Conservation (phyloP, 2,113 vertebrate species). For the Jacana jacana region DNA sequence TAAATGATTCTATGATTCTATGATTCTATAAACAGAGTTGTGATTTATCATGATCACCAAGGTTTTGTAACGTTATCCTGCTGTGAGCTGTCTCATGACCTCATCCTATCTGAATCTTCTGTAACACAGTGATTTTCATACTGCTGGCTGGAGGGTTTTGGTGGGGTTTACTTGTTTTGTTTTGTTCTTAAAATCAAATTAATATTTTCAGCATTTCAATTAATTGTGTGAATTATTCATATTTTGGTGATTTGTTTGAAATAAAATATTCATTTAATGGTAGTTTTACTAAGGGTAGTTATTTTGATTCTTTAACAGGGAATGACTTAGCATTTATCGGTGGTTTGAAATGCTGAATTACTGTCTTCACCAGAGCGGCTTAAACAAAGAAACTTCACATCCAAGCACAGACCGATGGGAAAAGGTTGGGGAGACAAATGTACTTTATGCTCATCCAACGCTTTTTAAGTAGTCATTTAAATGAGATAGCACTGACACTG, state of each 20-base stretch:
- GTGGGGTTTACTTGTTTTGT: too few species aligned
- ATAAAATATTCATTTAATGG: background rate
- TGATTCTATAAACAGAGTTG: background rate
- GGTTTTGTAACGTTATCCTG: background rate
- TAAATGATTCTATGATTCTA: too few species aligned
- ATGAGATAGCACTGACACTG: background rate
- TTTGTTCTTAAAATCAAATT: background rate
- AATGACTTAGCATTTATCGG: background rate
- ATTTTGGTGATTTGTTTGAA: background rate
- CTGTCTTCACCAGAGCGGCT: background rate
- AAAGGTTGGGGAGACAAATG: background rate
- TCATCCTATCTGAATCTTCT: background rate
- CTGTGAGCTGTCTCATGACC: background rate
- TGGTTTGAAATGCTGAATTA: background rate
- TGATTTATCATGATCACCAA: background rate
- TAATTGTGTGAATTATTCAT: background rate
- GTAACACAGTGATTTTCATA: background rate
- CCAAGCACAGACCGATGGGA: background rate
- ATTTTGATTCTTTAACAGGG: background rate
- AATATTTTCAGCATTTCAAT: background rate
- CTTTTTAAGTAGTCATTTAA: background rate
- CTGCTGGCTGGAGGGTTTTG: background rate
- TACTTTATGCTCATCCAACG: background rate
- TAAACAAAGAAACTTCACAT: background rate
- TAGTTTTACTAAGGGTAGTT: background rate